Percentiles rank a stretch among this genome's conserved stretches.
Conservation (phyloP, 2,888 invertebrate genomes). For the Junonia oenone region DNA sequence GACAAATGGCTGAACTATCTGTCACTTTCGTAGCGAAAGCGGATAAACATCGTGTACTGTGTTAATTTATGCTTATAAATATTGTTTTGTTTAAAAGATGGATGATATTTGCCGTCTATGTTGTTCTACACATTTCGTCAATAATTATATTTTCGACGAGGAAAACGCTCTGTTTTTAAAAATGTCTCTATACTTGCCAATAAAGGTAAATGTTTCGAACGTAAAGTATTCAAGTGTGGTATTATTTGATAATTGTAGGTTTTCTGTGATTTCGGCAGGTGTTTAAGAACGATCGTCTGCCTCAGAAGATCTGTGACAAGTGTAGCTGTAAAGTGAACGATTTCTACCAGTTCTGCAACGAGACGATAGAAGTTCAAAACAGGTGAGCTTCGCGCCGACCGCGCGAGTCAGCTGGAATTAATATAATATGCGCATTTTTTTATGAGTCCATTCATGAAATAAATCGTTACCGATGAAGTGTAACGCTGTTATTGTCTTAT, state of each 20-base stretch:
- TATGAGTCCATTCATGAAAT: constrained; percentile 12
- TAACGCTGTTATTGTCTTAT: background rate
- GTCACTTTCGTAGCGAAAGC: constrained; percentile 48
- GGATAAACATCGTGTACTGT: constrained; percentile 48
- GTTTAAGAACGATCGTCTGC: constrained; percentile 82
- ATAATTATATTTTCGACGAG: constrained; percentile 84
- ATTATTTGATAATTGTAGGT: constrained; percentile 12
- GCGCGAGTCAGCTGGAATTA: constrained; percentile 8
- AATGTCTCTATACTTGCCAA: constrained; percentile 85
- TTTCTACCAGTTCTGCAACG: constrained; percentile 85
- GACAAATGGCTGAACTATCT: constrained; percentile 62
- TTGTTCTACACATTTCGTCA: constrained; percentile 76
- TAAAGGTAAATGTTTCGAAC: constrained; percentile 78
- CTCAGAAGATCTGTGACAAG: constrained; percentile 85
- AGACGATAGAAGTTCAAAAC: constrained; percentile 83
- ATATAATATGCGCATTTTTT: constrained; percentile 21
- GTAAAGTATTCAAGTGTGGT: constrained; percentile 6
- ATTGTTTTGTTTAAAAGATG: constrained; percentile 46
- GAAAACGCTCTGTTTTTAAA: constrained; percentile 84
- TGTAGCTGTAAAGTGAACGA: constrained; percentile 86
- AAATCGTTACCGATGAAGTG: background rate
- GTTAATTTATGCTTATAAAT: constrained; percentile 30
- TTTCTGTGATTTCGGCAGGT: constrained; percentile 67
- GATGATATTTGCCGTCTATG: constrained; percentile 68
- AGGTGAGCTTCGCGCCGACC: constrained; percentile 57